Evolutionary conservation across 2,113 vertebrate genomes (phyloP), one percentile per base, ranked within the genome.

Genomic region (Sturnus vulgaris): DNA sequence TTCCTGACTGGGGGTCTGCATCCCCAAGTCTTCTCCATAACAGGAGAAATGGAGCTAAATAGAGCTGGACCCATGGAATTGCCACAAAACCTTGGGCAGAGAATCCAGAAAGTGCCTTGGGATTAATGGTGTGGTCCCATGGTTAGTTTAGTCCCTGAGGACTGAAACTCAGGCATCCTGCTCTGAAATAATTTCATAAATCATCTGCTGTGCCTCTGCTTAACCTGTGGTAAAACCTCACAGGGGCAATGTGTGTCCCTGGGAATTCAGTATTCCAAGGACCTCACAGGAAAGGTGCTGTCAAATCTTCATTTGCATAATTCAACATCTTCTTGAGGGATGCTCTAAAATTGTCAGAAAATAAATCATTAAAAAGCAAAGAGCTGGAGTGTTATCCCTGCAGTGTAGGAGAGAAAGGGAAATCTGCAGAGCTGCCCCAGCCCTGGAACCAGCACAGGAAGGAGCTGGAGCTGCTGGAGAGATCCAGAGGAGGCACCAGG

Each of bases 11-110:
- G 52, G 37, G 12, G 7, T 19, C 72, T 89, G 42, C 8, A 47
- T 15, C 19, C 40, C 21, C 1, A 27, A 31, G 0, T 37, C 31
- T 82, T 31, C 53, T 42, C 40, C 2, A 0, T n/a, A 52, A 47
- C 0, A 1, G 42, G 60, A 84, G 31, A 84, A 79, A 76, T 25
- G 4, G 61, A 57, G 10, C 24, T 72, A 61, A 90, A 23, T 0
- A 53, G 44, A 80, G 17, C 12, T 61, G 68, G 28, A 9, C 1
- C 3, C 2, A 2, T 35, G 31, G 56, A 52, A 44, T 24, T 82
- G 68, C 46, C 59, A 42, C 47, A 81, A 46, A 73, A 35, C 12
- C 25, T 16, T 1, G 3, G 35, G 28, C 55, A 90, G 30, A n/a
- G 52, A 42, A 31, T 57, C 46, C 59, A 39, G 30, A 33, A 82